Evolutionary conservation across 2,113 vertebrate species (phyloP), one percentile per base, ranked within the genome.

Genomic region (Chaenogobius annularis): DNA sequence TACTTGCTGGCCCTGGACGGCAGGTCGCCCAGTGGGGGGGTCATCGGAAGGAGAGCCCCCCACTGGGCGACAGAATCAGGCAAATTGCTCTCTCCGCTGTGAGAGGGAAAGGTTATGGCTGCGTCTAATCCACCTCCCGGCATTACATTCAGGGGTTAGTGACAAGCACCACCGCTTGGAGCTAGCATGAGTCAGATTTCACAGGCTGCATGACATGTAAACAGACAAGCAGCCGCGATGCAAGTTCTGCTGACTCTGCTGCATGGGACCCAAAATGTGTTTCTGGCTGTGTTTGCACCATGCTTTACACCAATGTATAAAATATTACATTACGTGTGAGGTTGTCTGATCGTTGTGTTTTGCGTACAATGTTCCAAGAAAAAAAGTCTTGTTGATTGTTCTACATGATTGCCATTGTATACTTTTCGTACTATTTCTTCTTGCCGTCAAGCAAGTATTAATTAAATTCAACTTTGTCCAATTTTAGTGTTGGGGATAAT

Each of bases 71-170:
- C 86, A 88, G 85, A 90, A 92, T 92, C 91, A 85, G 81, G 91
- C 85, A 92, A 94, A 95, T 90, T 80, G 92, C 81, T 67, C 79
- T 88, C 77, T 88, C 75, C 75, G 12, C 79, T 44, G 80, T 40
- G 70, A 88, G 67, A 48, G 82, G 88, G 77, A 89, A 90, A 78
- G 74, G 77, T 92, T 85, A 79, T 73, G 78, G 73, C 58, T 54
- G 31, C 10, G 15, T 59, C 80, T 90, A 75, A 22, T 82, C 76
- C 61, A 50, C 56, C 77, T 12, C 70, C 47, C 68, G 46, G 76
- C 74, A 47, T 59, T 72, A 68, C 77, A 77, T 69, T 56, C 2
- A 66, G 70, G 77, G 82, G 70, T 78, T 66, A 72, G 52, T 1
- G 0, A 35, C 58, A 65, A 10, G 23, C 40, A 31, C 77, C 69